Evolutionary conservation across 2,797 vertebrate species (phyloP).

Genomic region (Lagorchestes hirsutus): DNA sequence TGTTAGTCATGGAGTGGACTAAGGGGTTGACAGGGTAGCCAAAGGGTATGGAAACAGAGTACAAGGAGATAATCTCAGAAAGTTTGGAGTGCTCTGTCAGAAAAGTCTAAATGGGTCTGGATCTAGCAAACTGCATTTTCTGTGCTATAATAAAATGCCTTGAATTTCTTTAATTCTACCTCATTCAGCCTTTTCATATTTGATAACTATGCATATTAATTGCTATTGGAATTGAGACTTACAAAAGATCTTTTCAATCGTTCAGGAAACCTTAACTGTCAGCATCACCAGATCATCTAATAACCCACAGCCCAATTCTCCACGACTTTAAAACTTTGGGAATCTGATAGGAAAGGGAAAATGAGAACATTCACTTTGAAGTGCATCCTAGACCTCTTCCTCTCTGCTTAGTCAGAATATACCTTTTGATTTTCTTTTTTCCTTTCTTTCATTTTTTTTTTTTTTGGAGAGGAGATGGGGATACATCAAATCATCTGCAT

Average conservation of each 20-base stretch:
- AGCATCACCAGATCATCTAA: neutral
- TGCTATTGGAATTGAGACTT: neutral
- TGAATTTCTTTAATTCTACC: neutral
- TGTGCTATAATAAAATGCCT: neutral
- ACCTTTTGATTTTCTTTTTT: neutral
- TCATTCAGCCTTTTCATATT: neutral
- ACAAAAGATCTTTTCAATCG: neutral
- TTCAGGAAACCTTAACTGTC: neutral
- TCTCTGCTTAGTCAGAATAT: neutral
- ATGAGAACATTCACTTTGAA: neutral
- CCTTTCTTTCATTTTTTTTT: neutral
- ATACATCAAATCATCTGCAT: neutral
- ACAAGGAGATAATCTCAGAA: neutral
- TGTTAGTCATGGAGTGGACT: neutral
- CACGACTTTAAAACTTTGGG: neutral
- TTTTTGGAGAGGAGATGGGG: neutral
- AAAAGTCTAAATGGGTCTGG: neutral
- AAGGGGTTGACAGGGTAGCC: neutral
- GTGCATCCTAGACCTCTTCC: neutral
- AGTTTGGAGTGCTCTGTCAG: neutral
- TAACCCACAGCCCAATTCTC: neutral
- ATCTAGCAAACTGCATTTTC: neutral
- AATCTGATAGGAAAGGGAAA: neutral
- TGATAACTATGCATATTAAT: neutral
- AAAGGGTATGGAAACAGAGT: neutral